Percentiles rank a stretch among this genome's conserved stretches.
Evolutionary conservation across 2,888 invertebrate species (phyloP).

Genomic region (Thymelicus acteon): DNA sequence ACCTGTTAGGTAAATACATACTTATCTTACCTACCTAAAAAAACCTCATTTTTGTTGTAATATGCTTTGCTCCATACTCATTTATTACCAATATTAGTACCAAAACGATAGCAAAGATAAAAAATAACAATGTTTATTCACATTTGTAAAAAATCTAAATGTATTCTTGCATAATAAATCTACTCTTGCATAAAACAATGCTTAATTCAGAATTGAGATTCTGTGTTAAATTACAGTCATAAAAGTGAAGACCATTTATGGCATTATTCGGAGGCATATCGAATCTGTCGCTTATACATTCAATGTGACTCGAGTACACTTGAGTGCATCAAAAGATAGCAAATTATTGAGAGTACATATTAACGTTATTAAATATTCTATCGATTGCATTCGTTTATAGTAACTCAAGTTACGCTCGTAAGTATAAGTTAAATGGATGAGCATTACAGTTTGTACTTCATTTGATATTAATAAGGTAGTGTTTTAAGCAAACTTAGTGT

Average conservation of each 20-base stretch:
- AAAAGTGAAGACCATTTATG: conserved; percentile 81
- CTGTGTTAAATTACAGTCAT: conserved; percentile 78
- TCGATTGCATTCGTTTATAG: too few relatives aligned
- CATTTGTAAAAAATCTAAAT: conserved; percentile 33
- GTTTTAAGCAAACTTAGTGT: not conserved
- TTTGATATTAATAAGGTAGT: not conserved
- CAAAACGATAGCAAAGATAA: not conserved
- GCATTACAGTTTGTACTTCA: too few relatives aligned
- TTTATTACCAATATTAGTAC: too few relatives aligned
- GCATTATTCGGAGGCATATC: conserved; percentile 81
- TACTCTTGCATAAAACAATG: conserved; percentile 79
- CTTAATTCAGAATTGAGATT: conserved; percentile 72
- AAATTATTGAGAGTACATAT: too few relatives aligned
- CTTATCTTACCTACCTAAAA: too few relatives aligned
- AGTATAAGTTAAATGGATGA: too few relatives aligned
- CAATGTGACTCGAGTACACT: conserved; percentile 56
- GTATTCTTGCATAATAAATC: conserved; percentile 40
- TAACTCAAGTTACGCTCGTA: too few relatives aligned
- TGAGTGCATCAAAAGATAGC: conserved; percentile 54
- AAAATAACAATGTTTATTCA: not conserved
- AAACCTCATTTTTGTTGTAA: too few relatives aligned
- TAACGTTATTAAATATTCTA: too few relatives aligned
- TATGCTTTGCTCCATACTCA: too few relatives aligned
- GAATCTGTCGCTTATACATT: conserved; percentile 69
- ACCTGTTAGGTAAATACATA: too few relatives aligned